A percentile compares a stretch with the other conserved stretches of the same genome.
phyloP scores from a whole-genome alignment of 2,888 invertebrate genomes.

The Tachina lurida region DNA sequence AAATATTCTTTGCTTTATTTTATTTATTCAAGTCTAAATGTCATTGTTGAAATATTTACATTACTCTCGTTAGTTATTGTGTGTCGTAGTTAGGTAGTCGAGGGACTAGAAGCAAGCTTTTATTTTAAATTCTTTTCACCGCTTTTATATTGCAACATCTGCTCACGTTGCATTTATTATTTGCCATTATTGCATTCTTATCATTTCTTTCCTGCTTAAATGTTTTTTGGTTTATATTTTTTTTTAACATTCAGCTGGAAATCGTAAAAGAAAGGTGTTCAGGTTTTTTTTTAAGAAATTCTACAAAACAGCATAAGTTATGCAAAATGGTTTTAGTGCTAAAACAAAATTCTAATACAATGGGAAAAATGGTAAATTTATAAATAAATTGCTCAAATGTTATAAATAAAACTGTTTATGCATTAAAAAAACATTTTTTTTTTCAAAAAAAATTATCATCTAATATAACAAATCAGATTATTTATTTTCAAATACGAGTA shows the following conservation, averaged over 20 bases:
- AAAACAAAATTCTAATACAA: constrained; percentile 11
- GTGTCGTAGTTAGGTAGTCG: neutral
- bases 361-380: neutral
- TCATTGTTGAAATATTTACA: constrained; percentile 70
- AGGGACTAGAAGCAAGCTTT: constrained; percentile 9
- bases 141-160: constrained; percentile 54
- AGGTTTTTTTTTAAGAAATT: constrained; percentile 21
- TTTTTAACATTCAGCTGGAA: constrained; percentile 29
- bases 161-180: constrained; percentile 69
- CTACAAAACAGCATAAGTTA: constrained; percentile 45
- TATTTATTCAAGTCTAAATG: constrained; percentile 68
- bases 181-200: constrained; percentile 68
- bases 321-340: constrained; percentile 57
- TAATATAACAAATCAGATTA: constrained; percentile 27
- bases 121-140: neutral
- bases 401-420: neutral
- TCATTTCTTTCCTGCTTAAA: constrained; percentile 63
- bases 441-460: neutral
- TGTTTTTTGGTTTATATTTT: constrained; percentile 38
- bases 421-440: constrained; percentile 4
- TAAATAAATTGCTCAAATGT: constrained; percentile 20
- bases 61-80: constrained; percentile 30
- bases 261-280: constrained; percentile 29
- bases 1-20: constrained; percentile 52
- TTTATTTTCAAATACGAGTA: neutral